Evolutionary conservation across 1,140 invertebrate genomes (phyloP), one percentile per base, ranked within the genome.

Genomic region (Ceratosolen fusciceps): DNA sequence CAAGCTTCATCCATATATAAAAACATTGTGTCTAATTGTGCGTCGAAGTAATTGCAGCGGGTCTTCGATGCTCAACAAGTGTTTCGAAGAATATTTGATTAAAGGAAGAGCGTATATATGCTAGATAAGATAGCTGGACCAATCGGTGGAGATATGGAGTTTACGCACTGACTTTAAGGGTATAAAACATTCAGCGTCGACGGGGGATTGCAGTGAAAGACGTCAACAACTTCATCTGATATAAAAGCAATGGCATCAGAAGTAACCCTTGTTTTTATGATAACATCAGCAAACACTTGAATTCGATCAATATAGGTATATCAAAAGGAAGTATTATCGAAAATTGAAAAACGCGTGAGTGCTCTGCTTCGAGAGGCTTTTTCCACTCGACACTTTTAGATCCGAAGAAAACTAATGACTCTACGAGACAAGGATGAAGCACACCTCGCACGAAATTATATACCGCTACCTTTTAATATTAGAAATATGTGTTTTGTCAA

Each of bases 341-440:
- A 37, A 4, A 70, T 19, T 24, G 12, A 70, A 7, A 26, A 70
- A 37, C 16, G 26, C 1, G 19, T 1, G 0, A 37, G 21, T 10
- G 16, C 47, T n/a, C n/a, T 47, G n/a, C n/a, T 70, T 43, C 24
- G 24, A 47, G 24, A 43, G 24, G 3, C 10, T 24, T 39, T 24
- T 70, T 70, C 24, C 16, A 54, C 47, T 49, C n/a, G 52, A 21
- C 29, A 14, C 29, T 54, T 52, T 68, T 39, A 26, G 1, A 43
- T 43, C 7, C 9, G n/a, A 68, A 24, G 21, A 47, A 67, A 70
- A 71, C 54, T 47, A 26, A 79, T 79, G 77, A 79, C 60, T 71
- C 73, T 24, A 74, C 24, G 29, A 68, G 5, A n/a, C 21, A 37
- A 71, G 39, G 10, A 78, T 78, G 78, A 71, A 75, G 73, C 14